Base-by-base conservation (phyloP, 2,888 invertebrate genomes). In the Macrostomum cliftonense region DNA sequence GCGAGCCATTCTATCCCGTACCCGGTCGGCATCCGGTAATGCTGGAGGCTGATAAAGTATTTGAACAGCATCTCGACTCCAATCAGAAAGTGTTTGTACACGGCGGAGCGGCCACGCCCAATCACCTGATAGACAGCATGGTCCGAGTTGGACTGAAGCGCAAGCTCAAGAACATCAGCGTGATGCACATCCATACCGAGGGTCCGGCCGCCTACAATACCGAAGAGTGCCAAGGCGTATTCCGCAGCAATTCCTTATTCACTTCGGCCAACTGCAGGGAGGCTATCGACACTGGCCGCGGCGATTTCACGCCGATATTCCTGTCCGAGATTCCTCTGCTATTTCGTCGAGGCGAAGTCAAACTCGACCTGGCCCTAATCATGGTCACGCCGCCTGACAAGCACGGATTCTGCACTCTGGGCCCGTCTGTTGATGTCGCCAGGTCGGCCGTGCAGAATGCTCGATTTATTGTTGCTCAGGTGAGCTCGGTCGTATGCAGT, bases 101-200 rank as follows among this genome's bases (percentile, higher is more conserved):
- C 60, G 89, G 89, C 2, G 88, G 88, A 0, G 89, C 91, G 0
- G 84, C 87, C 7, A 91, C 91, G 0, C 91, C 93, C 0, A 75
- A 78, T 4, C 77, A 76, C 13, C 74, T 91, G n/a, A 74, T 88
- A 12, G 74, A 79, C 48, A 85, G 83, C 0, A 79, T 93, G 79
- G 81, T 84, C 0, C 75, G 77, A 19, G 78, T 82, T 56, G 89
- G 86, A 37, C 79, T 79, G 60, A 70, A 74, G 1, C 77, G 77
- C 13, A 72, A 76, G 13, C 71, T 91, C 51, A 76, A 76, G 56
- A 76, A 82, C 67, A 78, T 93, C 39, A 79, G 77, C 36, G 79
- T 89, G 0, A 83, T 83, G 53, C 91, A 93, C 63, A 88, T 91
- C 79, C 89, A 91, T 67, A 84, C 89, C 0, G 88, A 89, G 69